Percentiles rank a stretch among this genome's conserved stretches.
Evolutionary conservation across 1,140 invertebrate genomes (phyloP).

Genomic region (Amyelois transitella): DNA sequence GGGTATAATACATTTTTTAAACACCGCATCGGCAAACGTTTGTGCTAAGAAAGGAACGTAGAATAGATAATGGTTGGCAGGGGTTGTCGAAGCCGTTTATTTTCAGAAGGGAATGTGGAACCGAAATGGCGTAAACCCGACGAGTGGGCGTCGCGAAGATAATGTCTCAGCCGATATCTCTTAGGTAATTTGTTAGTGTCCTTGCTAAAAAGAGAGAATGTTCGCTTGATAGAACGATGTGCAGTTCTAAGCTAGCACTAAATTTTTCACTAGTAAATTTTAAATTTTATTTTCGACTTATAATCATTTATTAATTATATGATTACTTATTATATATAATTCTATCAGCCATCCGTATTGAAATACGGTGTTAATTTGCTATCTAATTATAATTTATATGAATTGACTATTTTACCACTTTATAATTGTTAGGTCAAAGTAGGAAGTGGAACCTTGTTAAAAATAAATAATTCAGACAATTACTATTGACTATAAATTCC

Average conservation of each 20-base stretch:
- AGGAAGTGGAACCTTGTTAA: not conserved
- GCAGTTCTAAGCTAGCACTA: too few species aligned
- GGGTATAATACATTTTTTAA: too few species aligned
- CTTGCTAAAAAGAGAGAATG: slow-evolving; percentile 11
- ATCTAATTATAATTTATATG: too few species aligned
- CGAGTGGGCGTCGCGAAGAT: slow-evolving; percentile 56
- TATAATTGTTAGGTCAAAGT: not conserved
- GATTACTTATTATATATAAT: too few species aligned
- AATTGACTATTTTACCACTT: not conserved
- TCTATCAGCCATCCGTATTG: too few species aligned
- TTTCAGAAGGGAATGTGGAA: slow-evolving; percentile 54
- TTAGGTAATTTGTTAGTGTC: slow-evolving; percentile 61
- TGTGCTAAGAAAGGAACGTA: not conserved
- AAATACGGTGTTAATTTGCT: too few species aligned
- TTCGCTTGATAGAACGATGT: too few species aligned
- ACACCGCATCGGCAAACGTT: not conserved
- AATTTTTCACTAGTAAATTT: too few species aligned
- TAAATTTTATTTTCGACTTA: too few species aligned
- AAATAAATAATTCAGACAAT: not conserved
- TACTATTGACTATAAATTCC: not conserved
- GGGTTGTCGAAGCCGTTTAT: slow-evolving; percentile 44
- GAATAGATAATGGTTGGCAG: slow-evolving; percentile 1
- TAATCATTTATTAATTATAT: too few species aligned
- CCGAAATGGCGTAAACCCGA: slow-evolving; percentile 47
- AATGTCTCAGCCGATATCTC: slow-evolving; percentile 47